A percentile compares a stretch with the other conserved stretches of the same genome.
Evolutionary conservation across 1,140 invertebrate species (phyloP).

Genomic region (Augochlora pura): DNA sequence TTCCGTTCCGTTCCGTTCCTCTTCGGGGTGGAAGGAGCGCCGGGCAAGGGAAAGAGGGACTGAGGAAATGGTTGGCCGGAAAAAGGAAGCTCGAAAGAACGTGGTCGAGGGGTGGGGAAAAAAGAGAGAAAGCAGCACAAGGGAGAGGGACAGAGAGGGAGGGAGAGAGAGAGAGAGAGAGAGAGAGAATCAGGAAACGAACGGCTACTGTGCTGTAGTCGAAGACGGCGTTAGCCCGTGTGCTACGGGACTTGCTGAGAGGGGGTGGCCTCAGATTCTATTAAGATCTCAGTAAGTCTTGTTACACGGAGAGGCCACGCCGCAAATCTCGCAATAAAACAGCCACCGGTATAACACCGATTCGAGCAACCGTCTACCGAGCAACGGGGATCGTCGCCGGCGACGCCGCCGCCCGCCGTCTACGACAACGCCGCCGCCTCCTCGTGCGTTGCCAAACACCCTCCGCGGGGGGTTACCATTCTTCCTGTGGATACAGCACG

Average conservation of each 20-base stretch:
- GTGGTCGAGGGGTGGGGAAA: neutral
- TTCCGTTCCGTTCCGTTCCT: slow-evolving; percentile 2
- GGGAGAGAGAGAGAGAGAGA: neutral
- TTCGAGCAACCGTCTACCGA: slow-evolving; percentile 58
- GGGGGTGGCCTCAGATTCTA: slow-evolving; percentile 77
- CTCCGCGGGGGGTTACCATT: slow-evolving; percentile 14
- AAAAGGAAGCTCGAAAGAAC: slow-evolving; percentile 1
- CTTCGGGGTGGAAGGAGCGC: slow-evolving; percentile 18
- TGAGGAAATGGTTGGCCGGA: slow-evolving; percentile 32
- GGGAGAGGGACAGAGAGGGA: slow-evolving; percentile 11
- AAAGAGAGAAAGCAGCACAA: neutral
- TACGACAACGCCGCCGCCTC: slow-evolving; percentile 25
- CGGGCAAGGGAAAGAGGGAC: slow-evolving; percentile 16
- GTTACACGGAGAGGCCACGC: slow-evolving; percentile 76
- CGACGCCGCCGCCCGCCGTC: slow-evolving; percentile 20
- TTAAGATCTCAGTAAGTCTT: slow-evolving; percentile 81
- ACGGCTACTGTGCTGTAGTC: slow-evolving; percentile 53
- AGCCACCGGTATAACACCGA: slow-evolving; percentile 74
- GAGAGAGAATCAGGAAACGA: slow-evolving; percentile 53
- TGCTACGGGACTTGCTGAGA: slow-evolving; percentile 53
- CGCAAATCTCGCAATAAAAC: slow-evolving; percentile 81
- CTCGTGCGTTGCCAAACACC: slow-evolving; percentile 44
- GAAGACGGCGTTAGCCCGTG: slow-evolving; percentile 42
- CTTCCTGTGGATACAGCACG: slow-evolving; percentile 31
- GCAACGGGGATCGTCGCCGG: neutral